Evolutionary conservation across 2,113 vertebrate species (phyloP), one percentile per base, ranked within the genome.

Genomic region (Malaclemys terrapin): DNA sequence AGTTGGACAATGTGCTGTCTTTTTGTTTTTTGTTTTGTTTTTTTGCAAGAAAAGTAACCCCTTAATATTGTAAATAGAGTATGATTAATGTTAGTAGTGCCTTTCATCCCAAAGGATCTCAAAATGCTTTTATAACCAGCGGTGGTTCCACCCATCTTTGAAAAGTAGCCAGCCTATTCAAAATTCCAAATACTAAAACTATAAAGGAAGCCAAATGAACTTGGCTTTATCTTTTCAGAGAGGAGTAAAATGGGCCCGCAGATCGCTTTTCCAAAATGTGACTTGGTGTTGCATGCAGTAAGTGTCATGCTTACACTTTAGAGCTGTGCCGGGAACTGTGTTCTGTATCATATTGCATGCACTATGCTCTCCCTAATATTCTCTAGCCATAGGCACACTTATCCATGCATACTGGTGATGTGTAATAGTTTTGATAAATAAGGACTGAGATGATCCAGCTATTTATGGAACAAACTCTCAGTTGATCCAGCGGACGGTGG

Each of bases 221-320:
- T 92, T 83, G 35, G 85, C 31, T 92, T 90, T 4, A 91, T 89
- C 87, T 93, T 93, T 79, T 95, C 75, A 81, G 79, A 82, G 92
- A 57, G 54, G 85, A 94, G 27, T 62, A 31, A 62, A 62, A 62
- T 31, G 84, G 94, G 85, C 65, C 94, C 10, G 17, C 80, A 35
- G 49, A 92, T 12, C 49, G 24, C 93, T 96, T 57, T 72, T 91
- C 80, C 52, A 82, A 88, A 89, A 94, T 90, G 72, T 92, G 90
- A 86, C 86, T 6, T 52, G 35, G 31, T 91, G 72, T 14, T 62
- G 57, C 11, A 62, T 50, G 57, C 57, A 62, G 57, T 89, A 76
- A 85, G 52, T 94, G 79, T 92, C 81, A 91, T 88, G 83, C 91
- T 54, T 93, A 50, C 87, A 72, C 59, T 93, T 94, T 86, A 95